Evolutionary conservation across 1,140 invertebrate species (phyloP), one percentile per base, ranked within the genome.

Genomic region (Lerema accius): DNA sequence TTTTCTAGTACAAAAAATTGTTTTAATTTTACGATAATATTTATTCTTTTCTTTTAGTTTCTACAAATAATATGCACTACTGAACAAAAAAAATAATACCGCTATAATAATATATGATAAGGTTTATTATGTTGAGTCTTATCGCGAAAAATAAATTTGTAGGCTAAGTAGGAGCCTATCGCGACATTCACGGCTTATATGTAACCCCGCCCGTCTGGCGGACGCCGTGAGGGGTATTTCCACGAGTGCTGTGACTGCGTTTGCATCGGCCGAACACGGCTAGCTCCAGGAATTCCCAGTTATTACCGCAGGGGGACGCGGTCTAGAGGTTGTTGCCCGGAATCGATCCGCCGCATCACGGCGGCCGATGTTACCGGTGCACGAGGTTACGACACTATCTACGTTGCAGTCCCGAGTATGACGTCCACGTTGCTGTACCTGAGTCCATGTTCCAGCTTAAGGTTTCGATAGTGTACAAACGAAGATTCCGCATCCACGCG

Each of bases 251-350:
- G 66, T 70, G 66, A 68, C 62, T 58, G 63, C 66, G 73, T 78
- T 67, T 79, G 73, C 76, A 72, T 62, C 63, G 69, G 60, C 60
- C 68, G 67, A 77, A 63, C 67, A 51, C 68, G 63, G 71, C 65
- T 79, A 64, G 67, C 67, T 83, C 72, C 84, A 86, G 86, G 86
- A 86, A 89, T 88, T 89, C 77, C 86, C 86, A 79, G 82, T 82
- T 82, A 85, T 78, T 84, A 83, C 79, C 72, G 85, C 78, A 82
- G 80, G 82, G 86, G 79, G 85, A 81, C 71, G 73, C 67, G 65
- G 70, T 63, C 56, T 76, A 76, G 81, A 65, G 86, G 86, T 88
- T 89, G 86, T 86, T 88, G 86, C 72, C 85, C 85, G 81, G 65
- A 40, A 90, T 90, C 86, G 86, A 88, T 90, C 74, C 78, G 72